Evolutionary conservation across 2,888 invertebrate species (phyloP), one percentile per base, ranked within the genome.

Genomic region (Frankliniella intonsa): DNA sequence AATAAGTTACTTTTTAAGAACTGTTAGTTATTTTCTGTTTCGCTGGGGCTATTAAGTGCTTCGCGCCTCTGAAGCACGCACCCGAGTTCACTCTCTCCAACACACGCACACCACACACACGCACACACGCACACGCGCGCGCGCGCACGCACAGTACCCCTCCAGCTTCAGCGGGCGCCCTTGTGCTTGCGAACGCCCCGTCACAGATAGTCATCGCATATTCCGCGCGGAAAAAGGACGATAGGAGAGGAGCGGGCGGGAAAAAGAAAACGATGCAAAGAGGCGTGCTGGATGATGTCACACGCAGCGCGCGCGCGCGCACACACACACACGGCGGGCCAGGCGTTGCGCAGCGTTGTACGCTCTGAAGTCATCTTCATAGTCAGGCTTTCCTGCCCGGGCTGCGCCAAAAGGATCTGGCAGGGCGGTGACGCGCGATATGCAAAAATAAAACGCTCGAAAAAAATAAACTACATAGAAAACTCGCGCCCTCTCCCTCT

Each of bases 121-220:
- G 17, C 55, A 55, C 55, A 55, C 55, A 55, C 55, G 7, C 55
- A 55, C 12, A 55, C 55, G 14, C 55, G 14, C 55, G 14, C 55
- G 14, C 55, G 19, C 55, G 14, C 55, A 14, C 55, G 14, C 55
- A 55, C 55, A 14, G 12, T 12, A 5, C 38, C 38, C 38, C 38
- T 38, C 38, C 38, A 38, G 38, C 38, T 38, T 5, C 38, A 38
- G 38, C 38, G 38, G 69, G 69, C 22, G 69, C 69, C 62, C n/a
- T 62, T 62, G 62, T 14, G n/a, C n/a, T 62, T 62, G 62, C 62
- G n/a, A 17, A 62, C 38, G 62, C 62, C 62, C 62, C 62, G 62
- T 62, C 62, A 62, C 62, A 62, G 62, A 62, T 62, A 62, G 62
- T 17, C 62, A 62, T 62, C 62, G 62, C 62, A 62, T 62, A 62